These are phyloP conservation scores for Philonicus albiceps DNA, from an alignment of 2,888 invertebrate genomes.

Conservation along the genomic window DNA sequence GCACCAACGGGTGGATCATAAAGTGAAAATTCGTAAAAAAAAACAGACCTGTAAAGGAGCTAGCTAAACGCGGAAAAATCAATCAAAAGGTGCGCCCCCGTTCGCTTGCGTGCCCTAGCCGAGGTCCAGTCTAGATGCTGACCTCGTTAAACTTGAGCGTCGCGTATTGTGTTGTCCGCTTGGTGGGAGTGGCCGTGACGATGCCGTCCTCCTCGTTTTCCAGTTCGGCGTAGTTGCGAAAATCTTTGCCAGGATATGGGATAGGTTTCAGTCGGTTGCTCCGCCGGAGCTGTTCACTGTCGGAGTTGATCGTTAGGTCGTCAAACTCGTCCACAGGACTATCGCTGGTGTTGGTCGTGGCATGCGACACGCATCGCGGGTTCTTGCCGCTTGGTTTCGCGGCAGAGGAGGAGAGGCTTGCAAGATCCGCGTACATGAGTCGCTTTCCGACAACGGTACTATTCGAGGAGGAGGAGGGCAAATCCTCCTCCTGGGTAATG, in stretches of 20 bases:
- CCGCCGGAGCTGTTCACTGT: constrained; percentile 46
- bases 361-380: background rate
- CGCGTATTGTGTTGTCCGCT: constrained; percentile 69
- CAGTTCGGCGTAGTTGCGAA: background rate
- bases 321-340: constrained; percentile 43
- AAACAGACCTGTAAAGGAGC: background rate
- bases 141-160: constrained; percentile 74
- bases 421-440: constrained; percentile 63
- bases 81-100: background rate
- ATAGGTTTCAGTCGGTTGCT: constrained; percentile 24
- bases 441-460: constrained; percentile 47
- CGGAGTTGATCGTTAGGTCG: constrained; percentile 47
- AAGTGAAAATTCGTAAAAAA: background rate
- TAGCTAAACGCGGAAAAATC: background rate
- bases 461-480: constrained; percentile 52
- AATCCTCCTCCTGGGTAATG: constrained; percentile 51
- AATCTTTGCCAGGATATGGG: constrained; percentile 19
- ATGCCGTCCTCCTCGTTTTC: constrained; percentile 16
- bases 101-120: background rate
- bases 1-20: background rate
- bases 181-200: constrained; percentile 50
- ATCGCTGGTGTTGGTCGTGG: constrained; percentile 32
- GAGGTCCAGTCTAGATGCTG: constrained; percentile 51
- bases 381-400: background rate
- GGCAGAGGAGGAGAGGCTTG: background rate